These are phyloP conservation scores for Hybos culiciformis DNA, from an alignment of 2,888 invertebrate species.

Conservation along the genomic window DNA sequence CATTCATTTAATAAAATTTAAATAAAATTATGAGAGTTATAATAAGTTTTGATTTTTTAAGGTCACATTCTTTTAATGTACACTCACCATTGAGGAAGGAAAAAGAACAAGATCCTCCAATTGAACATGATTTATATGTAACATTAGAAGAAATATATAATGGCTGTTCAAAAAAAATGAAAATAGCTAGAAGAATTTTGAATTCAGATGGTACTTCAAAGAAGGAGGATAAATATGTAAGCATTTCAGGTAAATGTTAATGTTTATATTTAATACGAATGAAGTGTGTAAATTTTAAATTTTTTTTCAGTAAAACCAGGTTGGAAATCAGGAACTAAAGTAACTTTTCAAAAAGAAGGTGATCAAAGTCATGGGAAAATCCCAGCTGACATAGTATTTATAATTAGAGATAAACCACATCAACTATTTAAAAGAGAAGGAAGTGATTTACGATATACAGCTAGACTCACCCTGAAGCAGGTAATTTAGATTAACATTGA, in stretches of 20 bases:
- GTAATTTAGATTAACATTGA: conserved; percentile 48
- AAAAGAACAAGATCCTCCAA: conserved; percentile 76
- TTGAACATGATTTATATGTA: conserved; percentile 87
- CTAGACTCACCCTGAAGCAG: conserved; percentile 78
- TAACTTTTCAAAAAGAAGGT: conserved; percentile 94
- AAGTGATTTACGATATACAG: conserved; percentile 81
- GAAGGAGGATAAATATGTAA: conserved; percentile 89
- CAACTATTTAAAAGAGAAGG: conserved; percentile 84
- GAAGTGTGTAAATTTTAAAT: neutral
- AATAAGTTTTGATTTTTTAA: conserved; percentile 49
- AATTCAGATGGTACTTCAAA: conserved; percentile 73
- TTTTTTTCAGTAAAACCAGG: conserved; percentile 92
- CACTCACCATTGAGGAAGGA: conserved; percentile 63
- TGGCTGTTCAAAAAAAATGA: conserved; percentile 98
- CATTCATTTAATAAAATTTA: neutral
- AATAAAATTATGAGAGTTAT: neutral
- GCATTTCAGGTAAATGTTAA: conserved; percentile 39
- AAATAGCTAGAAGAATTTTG: conserved; percentile 84
- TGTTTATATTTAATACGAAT: neutral
- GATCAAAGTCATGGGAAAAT: conserved; percentile 89
- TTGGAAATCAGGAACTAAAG: conserved; percentile 97
- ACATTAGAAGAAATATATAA: conserved; percentile 86
- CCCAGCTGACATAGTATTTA: conserved; percentile 94
- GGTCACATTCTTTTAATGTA: conserved; percentile 81
- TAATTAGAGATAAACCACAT: conserved; percentile 91